A percentile compares a stretch with the other conserved stretches of the same genome.
phyloP scores from a whole-genome alignment of 2,797 vertebrate species.

The Siniperca scherzeri region DNA sequence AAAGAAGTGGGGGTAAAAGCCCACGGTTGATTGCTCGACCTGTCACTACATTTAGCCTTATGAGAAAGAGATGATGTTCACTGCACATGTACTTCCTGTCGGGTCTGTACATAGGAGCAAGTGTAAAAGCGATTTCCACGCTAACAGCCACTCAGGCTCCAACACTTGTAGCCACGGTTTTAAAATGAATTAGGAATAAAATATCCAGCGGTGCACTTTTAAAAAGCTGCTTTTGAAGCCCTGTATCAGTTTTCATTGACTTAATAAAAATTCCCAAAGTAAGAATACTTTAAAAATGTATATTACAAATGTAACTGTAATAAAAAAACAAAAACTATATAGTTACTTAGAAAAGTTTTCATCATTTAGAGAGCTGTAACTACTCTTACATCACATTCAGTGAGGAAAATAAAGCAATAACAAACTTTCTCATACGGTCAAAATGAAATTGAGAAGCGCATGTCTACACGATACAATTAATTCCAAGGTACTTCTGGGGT shows the following conservation, averaged over 20 bases:
- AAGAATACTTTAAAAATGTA: not conserved
- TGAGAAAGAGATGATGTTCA: slow-evolving; percentile 74
- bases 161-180: slow-evolving; percentile 3
- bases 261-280: not conserved
- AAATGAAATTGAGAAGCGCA: slow-evolving; percentile 31
- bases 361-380: slow-evolving; percentile 7
- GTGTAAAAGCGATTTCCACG: slow-evolving; percentile 39
- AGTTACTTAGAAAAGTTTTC: not conserved
- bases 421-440: slow-evolving; percentile 32
- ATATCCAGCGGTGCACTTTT: not conserved
- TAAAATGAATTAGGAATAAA: not conserved
- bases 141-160: slow-evolving; percentile 15
- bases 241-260: not conserved
- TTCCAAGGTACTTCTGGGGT: not conserved
- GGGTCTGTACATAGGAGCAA: slow-evolving; percentile 56
- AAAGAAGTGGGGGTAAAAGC: slow-evolving; percentile 57
- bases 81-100: slow-evolving; percentile 79
- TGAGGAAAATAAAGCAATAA: slow-evolving; percentile 16
- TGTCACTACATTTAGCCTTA: slow-evolving; percentile 75
- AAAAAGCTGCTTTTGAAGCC: not conserved
- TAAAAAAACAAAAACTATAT: not conserved
- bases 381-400: slow-evolving; percentile 3
- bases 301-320: not conserved
- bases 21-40: slow-evolving; percentile 80
- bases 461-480: not conserved